phyloP scores from a whole-genome alignment of 2,113 vertebrate species.

The Todiramphus chloris region DNA sequence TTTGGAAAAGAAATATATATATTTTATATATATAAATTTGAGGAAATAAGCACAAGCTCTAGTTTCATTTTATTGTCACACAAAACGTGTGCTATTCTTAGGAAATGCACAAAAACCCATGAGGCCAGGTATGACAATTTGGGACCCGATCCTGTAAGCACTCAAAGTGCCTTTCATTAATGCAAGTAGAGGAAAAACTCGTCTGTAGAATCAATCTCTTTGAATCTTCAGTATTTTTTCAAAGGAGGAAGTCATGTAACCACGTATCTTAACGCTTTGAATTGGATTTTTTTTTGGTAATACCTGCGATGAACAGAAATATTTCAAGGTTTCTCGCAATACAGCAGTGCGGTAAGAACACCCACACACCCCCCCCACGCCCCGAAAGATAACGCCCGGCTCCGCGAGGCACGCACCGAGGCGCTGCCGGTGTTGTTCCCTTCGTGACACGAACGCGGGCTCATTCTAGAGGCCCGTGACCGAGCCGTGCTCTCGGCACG shows the following conservation, averaged over 20 bases:
- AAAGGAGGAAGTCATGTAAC: fast-evolving
- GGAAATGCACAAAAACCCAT: not conserved
- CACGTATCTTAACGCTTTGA: not conserved
- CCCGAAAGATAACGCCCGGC: fast-evolving
- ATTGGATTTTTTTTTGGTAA: not conserved
- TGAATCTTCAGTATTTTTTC: not conserved
- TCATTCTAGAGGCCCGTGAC: fast-evolving
- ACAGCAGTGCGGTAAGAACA: not conserved
- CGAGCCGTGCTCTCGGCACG: fast-evolving
- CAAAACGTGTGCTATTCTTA: not conserved
- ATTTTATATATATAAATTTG: not conserved
- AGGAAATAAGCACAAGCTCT: not conserved
- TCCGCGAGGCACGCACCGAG: fast-evolving
- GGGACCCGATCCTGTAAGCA: not conserved
- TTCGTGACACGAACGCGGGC: not conserved
- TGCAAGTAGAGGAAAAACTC: not conserved
- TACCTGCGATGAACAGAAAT: not conserved
- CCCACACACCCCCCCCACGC: no score
- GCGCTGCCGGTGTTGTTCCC: fast-evolving
- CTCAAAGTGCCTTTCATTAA: not conserved
- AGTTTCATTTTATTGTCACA: not conserved
- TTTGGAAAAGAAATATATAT: not conserved
- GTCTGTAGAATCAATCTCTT: not conserved
- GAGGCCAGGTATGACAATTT: not conserved
- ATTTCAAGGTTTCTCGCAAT: not conserved